phyloP scores from a whole-genome alignment of 2,113 vertebrate species.

The Helogale parvula region DNA sequence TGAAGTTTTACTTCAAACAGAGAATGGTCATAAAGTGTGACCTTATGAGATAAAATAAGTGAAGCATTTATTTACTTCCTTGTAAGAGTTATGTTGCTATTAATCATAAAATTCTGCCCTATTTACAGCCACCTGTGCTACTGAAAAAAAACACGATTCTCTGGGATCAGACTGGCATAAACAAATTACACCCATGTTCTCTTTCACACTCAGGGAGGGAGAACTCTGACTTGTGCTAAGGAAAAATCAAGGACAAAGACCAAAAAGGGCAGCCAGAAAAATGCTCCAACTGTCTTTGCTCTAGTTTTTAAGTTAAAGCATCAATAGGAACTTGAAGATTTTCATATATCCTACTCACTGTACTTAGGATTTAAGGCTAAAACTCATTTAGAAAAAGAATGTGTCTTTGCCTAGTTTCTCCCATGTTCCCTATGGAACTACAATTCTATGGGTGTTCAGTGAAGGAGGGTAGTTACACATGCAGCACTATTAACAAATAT shows the following conservation, averaged over 20 bases:
- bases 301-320: background rate
- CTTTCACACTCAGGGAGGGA: background rate
- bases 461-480: background rate
- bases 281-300: background rate
- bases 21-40: background rate
- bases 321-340: background rate
- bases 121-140: background rate
- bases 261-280: background rate
- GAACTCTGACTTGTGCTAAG: background rate
- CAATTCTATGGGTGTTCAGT: background rate
- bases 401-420: background rate
- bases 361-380: background rate
- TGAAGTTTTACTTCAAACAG: slow-evolving; percentile 33
- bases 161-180: background rate
- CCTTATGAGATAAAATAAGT: background rate
- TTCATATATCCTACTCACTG: background rate
- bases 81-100: slow-evolving; percentile 23
- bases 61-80: slow-evolving; percentile 29
- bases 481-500: background rate
- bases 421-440: background rate
- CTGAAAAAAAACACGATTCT: background rate
- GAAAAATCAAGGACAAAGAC: slow-evolving; percentile 22
- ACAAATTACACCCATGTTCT: background rate
- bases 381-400: background rate
- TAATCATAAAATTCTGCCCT: slow-evolving; percentile 21